phyloP scores from a whole-genome alignment of 1,140 invertebrate species.

The Aleiodes sp. region DNA sequence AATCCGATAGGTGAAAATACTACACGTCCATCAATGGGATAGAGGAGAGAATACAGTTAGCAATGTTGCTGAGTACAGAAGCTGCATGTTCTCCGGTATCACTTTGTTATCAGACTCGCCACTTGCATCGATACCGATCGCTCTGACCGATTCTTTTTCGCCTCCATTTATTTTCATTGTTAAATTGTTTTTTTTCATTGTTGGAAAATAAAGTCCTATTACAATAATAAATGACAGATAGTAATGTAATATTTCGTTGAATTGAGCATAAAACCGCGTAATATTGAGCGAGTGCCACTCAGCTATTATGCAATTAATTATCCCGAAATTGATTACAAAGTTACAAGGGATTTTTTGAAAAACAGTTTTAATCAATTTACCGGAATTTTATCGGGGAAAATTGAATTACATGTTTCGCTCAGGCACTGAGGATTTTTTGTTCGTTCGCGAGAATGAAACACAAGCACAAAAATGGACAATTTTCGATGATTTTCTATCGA shows the following conservation, averaged over 20 bases:
- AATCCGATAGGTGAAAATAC: conserved; percentile 17
- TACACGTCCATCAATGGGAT: conserved; percentile 11
- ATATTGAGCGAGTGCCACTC: neutral
- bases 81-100: conserved; percentile 11
- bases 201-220: neutral
- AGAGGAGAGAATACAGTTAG: neutral
- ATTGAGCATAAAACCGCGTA: neutral
- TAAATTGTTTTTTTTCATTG: conserved; percentile 16
- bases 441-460: neutral
- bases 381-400: neutral
- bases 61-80: neutral
- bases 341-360: too few species aligned
- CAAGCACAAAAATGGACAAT: neutral
- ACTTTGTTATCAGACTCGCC: conserved; percentile 18
- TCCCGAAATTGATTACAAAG: too few species aligned
- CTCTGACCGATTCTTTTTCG: neutral
- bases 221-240: neutral
- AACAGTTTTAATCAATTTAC: neutral
- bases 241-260: neutral
- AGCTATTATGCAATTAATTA: neutral
- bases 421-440: conserved; percentile 16
- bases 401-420: neutral
- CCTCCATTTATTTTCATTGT: too few species aligned
- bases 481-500: neutral
- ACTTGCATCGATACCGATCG: conserved; percentile 22